These are phyloP conservation scores for Scaptodrosophila lebanonensis DNA, from an alignment of 1,140 invertebrate genomes.

Conservation along the genomic window DNA sequence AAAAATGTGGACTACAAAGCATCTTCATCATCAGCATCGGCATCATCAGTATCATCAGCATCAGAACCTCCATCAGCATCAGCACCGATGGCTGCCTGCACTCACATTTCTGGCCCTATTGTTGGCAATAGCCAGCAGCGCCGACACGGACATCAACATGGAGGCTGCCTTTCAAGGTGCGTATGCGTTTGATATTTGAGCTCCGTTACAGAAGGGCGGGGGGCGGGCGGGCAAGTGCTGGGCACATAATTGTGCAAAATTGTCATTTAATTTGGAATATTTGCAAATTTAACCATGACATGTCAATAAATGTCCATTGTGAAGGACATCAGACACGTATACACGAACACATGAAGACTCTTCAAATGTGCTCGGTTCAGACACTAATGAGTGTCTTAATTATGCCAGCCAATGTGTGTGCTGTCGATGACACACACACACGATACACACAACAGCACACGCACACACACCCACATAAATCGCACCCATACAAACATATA, in stretches of 20 bases:
- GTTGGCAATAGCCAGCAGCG: constrained; percentile 33
- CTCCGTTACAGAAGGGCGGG: no score
- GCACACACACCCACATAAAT: background rate
- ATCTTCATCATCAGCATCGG: constrained; percentile 25
- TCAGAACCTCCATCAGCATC: no score
- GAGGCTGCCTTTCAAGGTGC: constrained; percentile 81
- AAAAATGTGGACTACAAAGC: constrained; percentile 58
- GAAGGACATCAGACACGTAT: no score
- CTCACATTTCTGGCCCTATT: no score
- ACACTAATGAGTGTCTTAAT: constrained; percentile 68
- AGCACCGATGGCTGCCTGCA: no score
- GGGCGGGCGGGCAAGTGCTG: constrained; percentile 5
- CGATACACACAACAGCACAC: background rate
- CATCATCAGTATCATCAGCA: constrained; percentile 19
- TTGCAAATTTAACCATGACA: constrained; percentile 20
- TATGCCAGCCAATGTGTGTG: constrained; percentile 24
- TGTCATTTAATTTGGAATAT: constrained; percentile 16
- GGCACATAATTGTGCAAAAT: constrained; percentile 43
- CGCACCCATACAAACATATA: background rate
- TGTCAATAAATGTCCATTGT: constrained; percentile 49
- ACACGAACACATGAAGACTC: no score
- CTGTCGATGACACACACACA: constrained; percentile 3
- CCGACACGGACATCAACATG: constrained; percentile 67
- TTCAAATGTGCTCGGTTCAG: constrained; percentile 50
- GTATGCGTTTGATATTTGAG: constrained; percentile 15